phyloP scores from a whole-genome alignment of 35 echinoderm and acorn worm genomes.

The Acanthaster planci region DNA sequence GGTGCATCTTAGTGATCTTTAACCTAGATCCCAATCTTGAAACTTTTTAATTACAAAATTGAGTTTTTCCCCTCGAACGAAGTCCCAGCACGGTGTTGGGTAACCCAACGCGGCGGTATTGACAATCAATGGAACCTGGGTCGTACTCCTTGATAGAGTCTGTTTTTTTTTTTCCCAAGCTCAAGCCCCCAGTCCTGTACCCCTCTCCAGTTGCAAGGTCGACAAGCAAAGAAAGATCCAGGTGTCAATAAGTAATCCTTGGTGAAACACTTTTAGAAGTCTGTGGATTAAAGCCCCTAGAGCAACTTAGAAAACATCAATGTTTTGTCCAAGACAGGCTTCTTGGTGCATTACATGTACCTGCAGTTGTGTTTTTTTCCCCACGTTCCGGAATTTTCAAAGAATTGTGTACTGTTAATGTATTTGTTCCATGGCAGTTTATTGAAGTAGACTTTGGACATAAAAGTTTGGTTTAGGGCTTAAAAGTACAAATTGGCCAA shows the following conservation, averaged over 20 bases:
- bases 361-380: too few species aligned
- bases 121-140: conserved; percentile 8
- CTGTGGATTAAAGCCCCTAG: neutral
- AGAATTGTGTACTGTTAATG: too few species aligned
- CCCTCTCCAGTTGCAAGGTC: conserved; percentile 1
- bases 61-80: conserved; percentile 8
- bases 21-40: too few species aligned
- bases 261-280: conserved; percentile 15
- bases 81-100: neutral
- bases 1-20: too few species aligned
- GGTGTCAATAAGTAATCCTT: neutral
- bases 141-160: neutral
- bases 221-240: neutral
- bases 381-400: too few species aligned
- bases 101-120: conserved; percentile 5
- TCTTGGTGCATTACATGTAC: too few species aligned
- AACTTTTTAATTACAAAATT: conserved; percentile 24
- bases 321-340: neutral
- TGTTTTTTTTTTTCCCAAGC: neutral
- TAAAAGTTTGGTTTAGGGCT: too few species aligned
- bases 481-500: too few species aligned
- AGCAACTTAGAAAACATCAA: conserved; percentile 9
- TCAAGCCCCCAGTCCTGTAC: neutral
- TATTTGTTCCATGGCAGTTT: too few species aligned
- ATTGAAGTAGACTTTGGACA: too few species aligned